phyloP scores from a whole-genome alignment of 2,113 vertebrate species.

The Ceyx cyanopectus region DNA sequence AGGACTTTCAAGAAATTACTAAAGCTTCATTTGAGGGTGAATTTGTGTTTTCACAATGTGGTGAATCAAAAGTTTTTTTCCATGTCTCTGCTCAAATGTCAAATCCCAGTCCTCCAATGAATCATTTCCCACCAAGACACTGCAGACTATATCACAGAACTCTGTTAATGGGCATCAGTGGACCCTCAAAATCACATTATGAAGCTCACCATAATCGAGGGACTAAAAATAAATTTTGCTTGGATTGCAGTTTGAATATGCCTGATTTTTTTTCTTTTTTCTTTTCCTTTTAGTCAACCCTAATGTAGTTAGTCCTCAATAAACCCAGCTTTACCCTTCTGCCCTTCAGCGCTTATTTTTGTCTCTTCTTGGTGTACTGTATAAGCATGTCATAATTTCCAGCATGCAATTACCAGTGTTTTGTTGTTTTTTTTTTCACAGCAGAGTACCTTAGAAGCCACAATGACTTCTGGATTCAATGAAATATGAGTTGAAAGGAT shows the following conservation, averaged over 20 bases:
- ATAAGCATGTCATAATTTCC: conserved; percentile 33
- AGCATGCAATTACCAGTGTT: conserved; percentile 42
- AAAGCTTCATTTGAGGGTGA: neutral
- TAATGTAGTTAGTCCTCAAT: conserved; percentile 36
- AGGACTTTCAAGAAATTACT: neutral
- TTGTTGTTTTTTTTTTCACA: conserved; percentile 13
- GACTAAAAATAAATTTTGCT: conserved; percentile 47
- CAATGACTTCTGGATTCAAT: conserved; percentile 35
- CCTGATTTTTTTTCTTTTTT: neutral
- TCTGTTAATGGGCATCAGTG: neutral
- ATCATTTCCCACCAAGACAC: neutral
- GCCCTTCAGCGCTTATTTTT: conserved; percentile 45
- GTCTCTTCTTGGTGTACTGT: conserved; percentile 3
- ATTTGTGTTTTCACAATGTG: neutral
- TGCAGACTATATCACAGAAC: neutral
- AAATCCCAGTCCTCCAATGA: neutral
- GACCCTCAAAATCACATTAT: conserved; percentile 1
- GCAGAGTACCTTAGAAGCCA: conserved; percentile 38
- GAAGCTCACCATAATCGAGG: neutral
- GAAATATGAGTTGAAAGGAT: conserved; percentile 47
- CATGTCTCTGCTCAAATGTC: neutral
- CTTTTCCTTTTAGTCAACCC: conserved; percentile 18
- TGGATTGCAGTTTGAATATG: conserved; percentile 14
- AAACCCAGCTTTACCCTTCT: conserved; percentile 26
- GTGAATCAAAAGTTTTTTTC: neutral